Conservation (phyloP, 2,888 invertebrate genomes). For the Aricia artaxerxes region DNA sequence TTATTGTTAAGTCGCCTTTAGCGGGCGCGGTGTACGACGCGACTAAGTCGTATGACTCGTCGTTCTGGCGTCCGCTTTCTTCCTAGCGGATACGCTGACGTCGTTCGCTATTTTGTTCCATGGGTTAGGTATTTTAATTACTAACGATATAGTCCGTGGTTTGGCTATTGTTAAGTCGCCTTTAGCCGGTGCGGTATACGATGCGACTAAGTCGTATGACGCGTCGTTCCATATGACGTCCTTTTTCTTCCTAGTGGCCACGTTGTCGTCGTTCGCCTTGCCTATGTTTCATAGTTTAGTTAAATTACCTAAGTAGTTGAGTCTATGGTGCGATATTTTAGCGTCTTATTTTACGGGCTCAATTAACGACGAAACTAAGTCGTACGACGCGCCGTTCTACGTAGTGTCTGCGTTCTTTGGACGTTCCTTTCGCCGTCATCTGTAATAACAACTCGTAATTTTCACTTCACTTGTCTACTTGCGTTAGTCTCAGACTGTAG, state of each 20-base stretch:
- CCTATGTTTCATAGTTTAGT: slow-evolving; percentile 82
- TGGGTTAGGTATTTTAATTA: slow-evolving; percentile 49
- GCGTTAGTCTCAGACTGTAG: too few relatives aligned
- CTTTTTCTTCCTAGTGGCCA: slow-evolving; percentile 90
- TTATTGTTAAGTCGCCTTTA: slow-evolving; percentile 79
- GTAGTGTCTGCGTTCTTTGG: slow-evolving; percentile 84
- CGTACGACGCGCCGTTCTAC: slow-evolving; percentile 86
- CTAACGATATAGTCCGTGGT: neutral
- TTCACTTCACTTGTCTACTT: too few relatives aligned
- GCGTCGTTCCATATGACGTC: slow-evolving; percentile 96
- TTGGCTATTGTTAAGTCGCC: slow-evolving; percentile 66
- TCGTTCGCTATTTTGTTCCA: slow-evolving; percentile 89
- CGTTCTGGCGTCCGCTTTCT: slow-evolving; percentile 96
- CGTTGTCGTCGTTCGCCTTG: slow-evolving; percentile 91
- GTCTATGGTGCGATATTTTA: slow-evolving; percentile 85
- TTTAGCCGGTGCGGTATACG: slow-evolving; percentile 93
- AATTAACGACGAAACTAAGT: slow-evolving; percentile 78
- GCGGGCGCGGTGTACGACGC: slow-evolving; percentile 95
- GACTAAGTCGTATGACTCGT: slow-evolving; percentile 90
- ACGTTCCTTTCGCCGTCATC: too few relatives aligned
- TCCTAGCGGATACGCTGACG: slow-evolving; percentile 90
- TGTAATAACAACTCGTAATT: too few relatives aligned
- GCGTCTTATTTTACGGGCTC: slow-evolving; percentile 58
- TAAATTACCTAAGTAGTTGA: too few relatives aligned
- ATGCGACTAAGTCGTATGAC: slow-evolving; percentile 91